Percentiles rank a stretch among this genome's conserved stretches.
Evolutionary conservation across 2,888 invertebrate genomes (phyloP).

Genomic region (Cantharis lateralis): DNA sequence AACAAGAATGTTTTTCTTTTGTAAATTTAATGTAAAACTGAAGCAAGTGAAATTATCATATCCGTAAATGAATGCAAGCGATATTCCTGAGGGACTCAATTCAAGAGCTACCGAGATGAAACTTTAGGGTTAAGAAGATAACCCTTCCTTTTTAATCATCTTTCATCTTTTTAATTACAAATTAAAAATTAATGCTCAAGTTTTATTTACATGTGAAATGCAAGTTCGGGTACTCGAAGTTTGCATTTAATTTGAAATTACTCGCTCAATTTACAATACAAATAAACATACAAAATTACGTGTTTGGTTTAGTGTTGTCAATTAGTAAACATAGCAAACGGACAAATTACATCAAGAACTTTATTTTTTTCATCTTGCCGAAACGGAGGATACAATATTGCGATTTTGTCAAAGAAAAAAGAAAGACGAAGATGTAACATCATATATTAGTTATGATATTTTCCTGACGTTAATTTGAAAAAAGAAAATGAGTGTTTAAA

Average conservation of each 20-base stretch:
- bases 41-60: not conserved
- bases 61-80: not conserved
- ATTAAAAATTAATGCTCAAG: not conserved
- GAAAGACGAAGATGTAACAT: not conserved
- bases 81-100: not conserved
- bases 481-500: constrained; percentile 33
- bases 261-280: not conserved
- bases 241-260: constrained; percentile 1
- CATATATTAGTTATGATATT: constrained; percentile 40
- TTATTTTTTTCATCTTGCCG: not conserved
- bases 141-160: not conserved
- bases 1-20: not conserved
- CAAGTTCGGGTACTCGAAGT: not conserved
- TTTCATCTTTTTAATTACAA: not conserved
- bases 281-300: not conserved
- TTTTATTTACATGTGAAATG: not conserved
- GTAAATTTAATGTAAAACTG: not conserved
- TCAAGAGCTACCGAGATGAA: not conserved
- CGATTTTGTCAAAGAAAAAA: not conserved
- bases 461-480: constrained; percentile 27
- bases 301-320: not conserved
- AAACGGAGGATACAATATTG: not conserved
- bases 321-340: not conserved
- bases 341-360: not conserved
- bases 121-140: not conserved